Conservation (phyloP, 2,888 invertebrate species). For the Xylota segnis region DNA sequence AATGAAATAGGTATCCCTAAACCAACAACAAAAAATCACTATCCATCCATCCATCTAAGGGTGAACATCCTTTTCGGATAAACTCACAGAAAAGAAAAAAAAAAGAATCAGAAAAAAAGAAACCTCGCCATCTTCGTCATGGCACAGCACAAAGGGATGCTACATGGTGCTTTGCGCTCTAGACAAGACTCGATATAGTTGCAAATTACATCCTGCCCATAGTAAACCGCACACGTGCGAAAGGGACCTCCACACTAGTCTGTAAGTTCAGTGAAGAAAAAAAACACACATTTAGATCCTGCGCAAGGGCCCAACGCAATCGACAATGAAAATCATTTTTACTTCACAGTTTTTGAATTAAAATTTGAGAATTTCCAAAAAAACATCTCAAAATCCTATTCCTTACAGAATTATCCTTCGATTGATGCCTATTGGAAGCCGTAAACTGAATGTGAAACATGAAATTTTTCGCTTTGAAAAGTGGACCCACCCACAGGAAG, state of each 20-base stretch:
- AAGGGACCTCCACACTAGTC: conserved; percentile 58
- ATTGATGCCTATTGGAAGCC: not conserved
- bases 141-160: conserved; percentile 57
- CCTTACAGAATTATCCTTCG: not conserved
- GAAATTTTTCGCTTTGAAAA: conserved; percentile 20
- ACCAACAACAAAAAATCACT: conserved; percentile 45
- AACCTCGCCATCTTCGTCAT: conserved; percentile 55
- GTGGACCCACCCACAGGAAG: conserved; percentile 76
- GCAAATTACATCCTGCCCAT: conserved; percentile 66
- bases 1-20: conserved; percentile 59
- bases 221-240: conserved; percentile 66
- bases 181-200: conserved; percentile 68
- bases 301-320: conserved; percentile 62
- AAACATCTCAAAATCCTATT: conserved; percentile 20
- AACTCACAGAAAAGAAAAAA: conserved; percentile 31
- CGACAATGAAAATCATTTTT: conserved; percentile 57
- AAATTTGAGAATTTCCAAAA: conserved; percentile 33
- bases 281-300: conserved; percentile 55
- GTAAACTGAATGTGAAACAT: not conserved
- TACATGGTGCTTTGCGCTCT: conserved; percentile 44
- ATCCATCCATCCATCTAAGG: conserved; percentile 62
- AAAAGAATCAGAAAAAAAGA: conserved; percentile 13
- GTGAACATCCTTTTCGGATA: conserved; percentile 71
- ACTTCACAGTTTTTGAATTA: conserved; percentile 48
- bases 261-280: conserved; percentile 20